Conservation (phyloP, 2,888 invertebrate species). For the Mylabris sibirica region DNA sequence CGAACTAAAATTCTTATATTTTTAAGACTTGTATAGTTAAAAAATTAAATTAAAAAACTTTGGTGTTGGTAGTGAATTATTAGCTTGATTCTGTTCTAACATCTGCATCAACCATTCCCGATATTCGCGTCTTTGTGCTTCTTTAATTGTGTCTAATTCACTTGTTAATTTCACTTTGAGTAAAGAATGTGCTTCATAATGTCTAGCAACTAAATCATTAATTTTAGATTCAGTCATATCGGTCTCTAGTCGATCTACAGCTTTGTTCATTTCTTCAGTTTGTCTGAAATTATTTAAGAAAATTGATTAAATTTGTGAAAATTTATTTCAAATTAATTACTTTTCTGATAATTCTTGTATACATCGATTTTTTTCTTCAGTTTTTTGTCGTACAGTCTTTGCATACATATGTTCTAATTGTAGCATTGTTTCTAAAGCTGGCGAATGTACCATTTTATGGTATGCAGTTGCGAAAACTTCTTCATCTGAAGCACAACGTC, state of each 20-base stretch:
- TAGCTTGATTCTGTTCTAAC: constrained; percentile 74
- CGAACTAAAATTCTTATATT: constrained; percentile 52
- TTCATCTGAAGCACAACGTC: constrained; percentile 82
- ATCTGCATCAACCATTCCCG: constrained; percentile 88
- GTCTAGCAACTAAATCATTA: constrained; percentile 80
- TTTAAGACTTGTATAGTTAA: constrained; percentile 10
- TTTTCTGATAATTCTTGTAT: constrained; percentile 73
- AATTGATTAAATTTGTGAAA: not conserved
- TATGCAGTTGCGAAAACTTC: constrained; percentile 87
- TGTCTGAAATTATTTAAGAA: constrained; percentile 65
- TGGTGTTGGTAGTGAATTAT: constrained; percentile 64
- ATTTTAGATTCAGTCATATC: constrained; percentile 85
- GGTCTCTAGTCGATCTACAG: constrained; percentile 79
- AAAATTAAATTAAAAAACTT: constrained; percentile 53
- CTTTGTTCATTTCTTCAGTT: constrained; percentile 87
- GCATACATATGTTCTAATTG: constrained; percentile 90
- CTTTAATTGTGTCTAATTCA: constrained; percentile 83
- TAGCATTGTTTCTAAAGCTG: constrained; percentile 84
- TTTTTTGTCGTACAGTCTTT: constrained; percentile 76
- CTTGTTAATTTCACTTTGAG: constrained; percentile 87
- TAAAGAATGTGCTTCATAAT: constrained; percentile 84
- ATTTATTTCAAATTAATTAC: constrained; percentile 52
- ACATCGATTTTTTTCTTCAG: constrained; percentile 76
- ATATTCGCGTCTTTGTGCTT: constrained; percentile 86
- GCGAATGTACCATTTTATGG: constrained; percentile 71